A percentile compares a stretch with the other conserved stretches of the same genome.
These are phyloP conservation scores for Bombus superbus DNA, from an alignment of 1,140 invertebrate species.

Conservation along the genomic window DNA sequence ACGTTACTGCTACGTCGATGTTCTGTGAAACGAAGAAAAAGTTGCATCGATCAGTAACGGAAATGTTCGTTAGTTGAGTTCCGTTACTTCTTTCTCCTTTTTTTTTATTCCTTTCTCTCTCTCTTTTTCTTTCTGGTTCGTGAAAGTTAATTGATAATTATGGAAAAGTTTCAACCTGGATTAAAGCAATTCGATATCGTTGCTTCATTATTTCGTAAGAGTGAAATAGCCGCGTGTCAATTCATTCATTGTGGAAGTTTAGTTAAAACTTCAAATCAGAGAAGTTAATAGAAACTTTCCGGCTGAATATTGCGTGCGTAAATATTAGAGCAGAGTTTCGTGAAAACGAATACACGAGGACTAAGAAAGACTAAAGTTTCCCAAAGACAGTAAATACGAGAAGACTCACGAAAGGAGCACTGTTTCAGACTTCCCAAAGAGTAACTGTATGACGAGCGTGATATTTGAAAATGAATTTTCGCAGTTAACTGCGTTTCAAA, in stretches of 20 bases:
- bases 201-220: constrained; percentile 26
- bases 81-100: neutral
- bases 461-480: neutral
- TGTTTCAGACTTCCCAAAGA: neutral
- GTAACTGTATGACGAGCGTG: neutral
- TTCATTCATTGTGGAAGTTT: constrained; percentile 32
- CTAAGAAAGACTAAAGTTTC: constrained; percentile 18
- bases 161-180: neutral
- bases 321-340: constrained; percentile 28
- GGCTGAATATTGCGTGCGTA: constrained; percentile 35
- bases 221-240: constrained; percentile 1
- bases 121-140: neutral
- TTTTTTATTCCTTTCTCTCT: neutral
- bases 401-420: neutral
- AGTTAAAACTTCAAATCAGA: constrained; percentile 37
- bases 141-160: neutral
- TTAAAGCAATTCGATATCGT: neutral
- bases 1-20: neutral
- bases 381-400: neutral
- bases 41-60: neutral
- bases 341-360: neutral
- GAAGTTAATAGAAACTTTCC: constrained; percentile 38
- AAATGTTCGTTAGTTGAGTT: neutral
- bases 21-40: no score
- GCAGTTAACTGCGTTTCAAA: neutral